These are phyloP conservation scores for Benitochromis conjunctus DNA, from an alignment of 2,113 vertebrate genomes.

Conservation along the genomic window DNA sequence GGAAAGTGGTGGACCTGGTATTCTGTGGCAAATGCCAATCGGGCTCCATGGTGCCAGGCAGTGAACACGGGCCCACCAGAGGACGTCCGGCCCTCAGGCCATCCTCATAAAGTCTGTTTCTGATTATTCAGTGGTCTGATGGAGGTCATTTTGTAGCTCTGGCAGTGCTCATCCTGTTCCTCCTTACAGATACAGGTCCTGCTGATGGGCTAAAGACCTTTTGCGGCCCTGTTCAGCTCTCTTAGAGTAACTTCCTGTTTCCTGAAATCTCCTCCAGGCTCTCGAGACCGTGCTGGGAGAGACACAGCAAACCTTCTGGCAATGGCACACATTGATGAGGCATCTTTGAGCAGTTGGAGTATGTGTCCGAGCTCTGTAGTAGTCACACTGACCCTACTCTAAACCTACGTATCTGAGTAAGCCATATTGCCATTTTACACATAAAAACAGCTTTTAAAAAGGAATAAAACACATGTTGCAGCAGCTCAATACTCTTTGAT, in stretches of 20 bases:
- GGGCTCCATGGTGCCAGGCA: background rate
- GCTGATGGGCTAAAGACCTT: background rate
- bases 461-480: background rate
- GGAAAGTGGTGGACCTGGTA: background rate
- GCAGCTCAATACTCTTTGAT: background rate
- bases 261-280: background rate
- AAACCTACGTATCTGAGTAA: fast-evolving
- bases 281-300: background rate
- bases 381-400: background rate
- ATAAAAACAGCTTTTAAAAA: background rate
- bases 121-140: background rate
- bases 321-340: background rate
- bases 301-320: background rate
- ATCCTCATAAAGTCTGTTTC: background rate
- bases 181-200: background rate
- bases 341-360: background rate
- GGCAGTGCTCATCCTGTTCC: background rate
- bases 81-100: background rate
- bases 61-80: background rate
- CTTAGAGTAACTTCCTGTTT: background rate
- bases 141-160: background rate
- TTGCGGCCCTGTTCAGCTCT: background rate
- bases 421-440: background rate
- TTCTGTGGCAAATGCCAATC: background rate
- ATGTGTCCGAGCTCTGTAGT: fast-evolving